A percentile compares a stretch with the other conserved stretches of the same genome.
phyloP scores from a whole-genome alignment of 1,140 invertebrate genomes.

The Apolygus lucorum region DNA sequence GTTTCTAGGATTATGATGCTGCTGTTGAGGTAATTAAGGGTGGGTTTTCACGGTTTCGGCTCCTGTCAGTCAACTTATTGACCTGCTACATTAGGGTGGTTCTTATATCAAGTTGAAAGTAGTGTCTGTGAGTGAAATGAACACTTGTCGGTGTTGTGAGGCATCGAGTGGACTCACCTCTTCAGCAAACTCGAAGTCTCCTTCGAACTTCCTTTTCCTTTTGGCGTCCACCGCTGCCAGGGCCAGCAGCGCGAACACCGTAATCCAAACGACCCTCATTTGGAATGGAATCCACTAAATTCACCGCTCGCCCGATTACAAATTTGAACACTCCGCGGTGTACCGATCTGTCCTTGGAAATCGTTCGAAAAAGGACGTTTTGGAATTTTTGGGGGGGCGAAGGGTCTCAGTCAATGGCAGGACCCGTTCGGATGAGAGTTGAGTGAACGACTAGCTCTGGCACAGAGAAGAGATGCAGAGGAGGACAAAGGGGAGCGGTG shows the following conservation, averaged over 20 bases:
- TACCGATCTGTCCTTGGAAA: too few relatives aligned
- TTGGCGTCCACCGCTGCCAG: conserved; percentile 42
- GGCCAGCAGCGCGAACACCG: conserved; percentile 39
- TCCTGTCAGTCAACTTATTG: too few relatives aligned
- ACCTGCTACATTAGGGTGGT: too few relatives aligned
- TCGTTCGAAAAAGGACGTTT: background rate
- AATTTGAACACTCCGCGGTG: too few relatives aligned
- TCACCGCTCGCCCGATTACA: too few relatives aligned
- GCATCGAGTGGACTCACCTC: conserved; percentile 44
- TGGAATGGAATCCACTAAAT: background rate
- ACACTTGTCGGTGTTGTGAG: background rate
- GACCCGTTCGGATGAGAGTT: background rate
- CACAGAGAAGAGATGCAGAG: background rate
- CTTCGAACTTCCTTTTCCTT: conserved; percentile 54
- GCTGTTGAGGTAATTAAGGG: too few relatives aligned
- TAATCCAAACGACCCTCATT: conserved; percentile 42
- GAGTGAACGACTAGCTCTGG: background rate
- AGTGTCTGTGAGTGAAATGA: too few relatives aligned
- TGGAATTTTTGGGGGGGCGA: background rate
- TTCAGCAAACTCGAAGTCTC: conserved; percentile 59
- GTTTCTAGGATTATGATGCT: too few relatives aligned
- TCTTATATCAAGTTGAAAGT: too few relatives aligned
- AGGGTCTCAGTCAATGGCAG: too few relatives aligned
- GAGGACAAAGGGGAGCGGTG: background rate
- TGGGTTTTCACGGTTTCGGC: too few relatives aligned